These are phyloP conservation scores for Cenopis cana DNA, from an alignment of 2,888 invertebrate genomes.

Conservation along the genomic window DNA sequence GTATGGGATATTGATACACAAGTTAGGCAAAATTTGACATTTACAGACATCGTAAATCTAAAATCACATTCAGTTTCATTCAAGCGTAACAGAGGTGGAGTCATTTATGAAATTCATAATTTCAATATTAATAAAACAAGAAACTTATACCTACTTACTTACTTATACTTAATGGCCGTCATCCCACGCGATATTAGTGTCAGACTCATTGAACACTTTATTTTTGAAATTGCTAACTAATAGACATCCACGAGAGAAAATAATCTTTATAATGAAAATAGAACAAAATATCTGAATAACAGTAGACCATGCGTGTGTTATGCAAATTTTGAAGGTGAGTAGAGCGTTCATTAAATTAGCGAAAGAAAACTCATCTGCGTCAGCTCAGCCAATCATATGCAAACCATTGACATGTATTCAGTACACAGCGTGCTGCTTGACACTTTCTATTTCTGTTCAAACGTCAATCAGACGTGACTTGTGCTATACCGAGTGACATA, in stretches of 20 bases:
- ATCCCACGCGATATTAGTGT: not conserved
- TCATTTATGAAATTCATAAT: not conserved
- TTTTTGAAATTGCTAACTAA: too few relatives aligned
- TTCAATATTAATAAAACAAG: not conserved
- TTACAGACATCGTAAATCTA: not conserved
- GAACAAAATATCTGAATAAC: conserved; percentile 10
- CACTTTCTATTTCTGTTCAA: conserved; percentile 79
- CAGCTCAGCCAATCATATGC: conserved; percentile 44
- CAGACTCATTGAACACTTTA: not conserved
- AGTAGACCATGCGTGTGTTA: conserved; percentile 6
- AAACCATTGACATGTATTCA: conserved; percentile 65
- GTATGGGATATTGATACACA: not conserved
- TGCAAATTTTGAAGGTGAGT: conserved; percentile 37
- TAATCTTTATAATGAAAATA: too few relatives aligned
- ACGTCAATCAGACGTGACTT: conserved; percentile 61
- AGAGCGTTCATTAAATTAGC: conserved; percentile 21
- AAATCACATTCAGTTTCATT: too few relatives aligned
- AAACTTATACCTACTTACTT: too few relatives aligned
- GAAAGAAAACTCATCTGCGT: not conserved
- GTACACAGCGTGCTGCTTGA: conserved; percentile 65
- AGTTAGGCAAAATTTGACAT: not conserved
- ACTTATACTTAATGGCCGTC: too few relatives aligned
- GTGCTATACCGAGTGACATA: conserved; percentile 66
- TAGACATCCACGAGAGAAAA: too few relatives aligned
- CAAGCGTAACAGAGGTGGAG: not conserved